Evolutionary conservation across 2,888 invertebrate genomes (phyloP).

Genomic region (Dolichomitus sp.): DNA sequence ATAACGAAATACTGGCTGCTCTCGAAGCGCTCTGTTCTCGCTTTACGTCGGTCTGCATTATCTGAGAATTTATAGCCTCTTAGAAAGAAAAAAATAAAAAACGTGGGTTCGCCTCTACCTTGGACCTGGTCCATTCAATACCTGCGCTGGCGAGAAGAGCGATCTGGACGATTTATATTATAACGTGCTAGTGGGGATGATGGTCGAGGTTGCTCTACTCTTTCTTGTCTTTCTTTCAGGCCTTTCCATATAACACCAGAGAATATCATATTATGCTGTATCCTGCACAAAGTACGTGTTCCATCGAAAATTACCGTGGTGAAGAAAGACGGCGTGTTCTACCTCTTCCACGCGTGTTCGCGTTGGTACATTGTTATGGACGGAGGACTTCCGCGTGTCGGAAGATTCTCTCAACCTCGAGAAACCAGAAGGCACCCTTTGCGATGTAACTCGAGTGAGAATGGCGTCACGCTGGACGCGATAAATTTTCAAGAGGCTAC

Average conservation of each 20-base stretch:
- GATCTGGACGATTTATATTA: constrained; percentile 68
- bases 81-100: constrained; percentile 71
- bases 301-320: constrained; percentile 57
- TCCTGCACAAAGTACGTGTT: not conserved
- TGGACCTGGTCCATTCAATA: constrained; percentile 74
- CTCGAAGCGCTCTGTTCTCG: constrained; percentile 13
- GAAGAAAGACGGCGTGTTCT: constrained; percentile 39
- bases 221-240: constrained; percentile 41
- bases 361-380: constrained; percentile 26
- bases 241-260: not conserved
- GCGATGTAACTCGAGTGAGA: constrained; percentile 59
- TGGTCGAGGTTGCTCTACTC: constrained; percentile 13
- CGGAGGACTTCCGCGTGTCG: constrained; percentile 29
- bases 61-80: constrained; percentile 80
- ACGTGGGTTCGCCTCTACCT: constrained; percentile 67
- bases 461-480: constrained; percentile 76
- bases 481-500: constrained; percentile 80
- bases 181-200: constrained; percentile 33
- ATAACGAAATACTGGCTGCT: constrained; percentile 39
- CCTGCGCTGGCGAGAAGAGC: constrained; percentile 33
- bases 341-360: constrained; percentile 29
- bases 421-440: not conserved
- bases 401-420: constrained; percentile 17
- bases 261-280: constrained; percentile 29
- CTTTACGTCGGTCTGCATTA: constrained; percentile 69